These are phyloP conservation scores for Deilephila porcellus DNA, from an alignment of 2,888 invertebrate species.

Conservation along the genomic window DNA sequence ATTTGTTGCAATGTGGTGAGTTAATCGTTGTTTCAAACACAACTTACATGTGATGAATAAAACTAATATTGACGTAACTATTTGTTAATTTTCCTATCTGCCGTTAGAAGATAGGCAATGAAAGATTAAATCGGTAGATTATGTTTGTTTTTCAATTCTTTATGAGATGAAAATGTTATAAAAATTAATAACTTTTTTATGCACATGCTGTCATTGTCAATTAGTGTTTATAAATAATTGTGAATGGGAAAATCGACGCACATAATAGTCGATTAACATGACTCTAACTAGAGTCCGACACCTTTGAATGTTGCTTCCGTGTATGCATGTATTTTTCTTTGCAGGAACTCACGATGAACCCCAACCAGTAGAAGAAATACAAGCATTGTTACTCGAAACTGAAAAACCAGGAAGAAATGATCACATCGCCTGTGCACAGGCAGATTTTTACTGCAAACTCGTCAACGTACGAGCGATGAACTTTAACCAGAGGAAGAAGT, in stretches of 20 bases:
- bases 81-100: background rate
- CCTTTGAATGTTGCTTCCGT: background rate
- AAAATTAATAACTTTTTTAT: too few species aligned
- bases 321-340: background rate
- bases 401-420: background rate
- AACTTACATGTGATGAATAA: background rate
- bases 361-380: background rate
- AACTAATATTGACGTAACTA: conserved; percentile 7
- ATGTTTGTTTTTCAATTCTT: background rate
- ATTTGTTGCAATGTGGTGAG: conserved; percentile 18
- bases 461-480: background rate
- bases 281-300: background rate
- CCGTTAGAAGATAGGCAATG: background rate
- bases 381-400: background rate
- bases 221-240: too few species aligned
- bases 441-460: background rate
- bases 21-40: conserved; percentile 15
- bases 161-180: too few species aligned
- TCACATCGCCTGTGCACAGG: background rate
- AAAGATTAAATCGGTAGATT: background rate
- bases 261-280: background rate
- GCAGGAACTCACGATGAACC: background rate
- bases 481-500: background rate
- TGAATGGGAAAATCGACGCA: background rate
- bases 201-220: too few species aligned